Evolutionary conservation across 92 coral and sea anemone genomes (phyloP).

Genomic region (Palythoa caribaeorum): DNA sequence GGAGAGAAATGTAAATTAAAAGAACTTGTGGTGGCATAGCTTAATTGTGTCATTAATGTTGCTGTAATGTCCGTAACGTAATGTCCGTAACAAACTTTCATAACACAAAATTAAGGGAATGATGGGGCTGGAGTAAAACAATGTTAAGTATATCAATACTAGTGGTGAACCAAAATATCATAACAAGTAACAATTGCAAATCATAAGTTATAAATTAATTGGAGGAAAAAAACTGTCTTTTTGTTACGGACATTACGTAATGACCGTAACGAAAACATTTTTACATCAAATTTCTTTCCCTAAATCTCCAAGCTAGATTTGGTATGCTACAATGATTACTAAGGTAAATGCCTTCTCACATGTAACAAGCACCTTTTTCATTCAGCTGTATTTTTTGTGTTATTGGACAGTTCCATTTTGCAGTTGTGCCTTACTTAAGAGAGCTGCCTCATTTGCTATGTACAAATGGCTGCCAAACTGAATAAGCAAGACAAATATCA

Average conservation of each 20-base stretch:
- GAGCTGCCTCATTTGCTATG: conserved; percentile 14
- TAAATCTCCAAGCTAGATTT: neutral
- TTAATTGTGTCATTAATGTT: neutral
- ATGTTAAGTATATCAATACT: conserved; percentile 15
- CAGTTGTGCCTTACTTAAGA: neutral
- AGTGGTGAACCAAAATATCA: conserved; percentile 13
- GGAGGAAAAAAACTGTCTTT: neutral
- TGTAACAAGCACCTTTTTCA: neutral
- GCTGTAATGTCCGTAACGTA: conserved; percentile 34
- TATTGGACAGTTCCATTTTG: neutral
- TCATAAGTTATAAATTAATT: neutral
- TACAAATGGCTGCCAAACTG: neutral
- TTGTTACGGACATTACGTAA: conserved; percentile 5
- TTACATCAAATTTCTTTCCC: neutral
- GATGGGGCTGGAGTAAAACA: conserved; percentile 19
- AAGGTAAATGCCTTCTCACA: neutral
- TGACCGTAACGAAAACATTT: neutral
- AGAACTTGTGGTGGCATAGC: conserved; percentile 1
- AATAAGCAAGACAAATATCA: neutral
- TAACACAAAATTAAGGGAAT: neutral
- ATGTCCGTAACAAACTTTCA: conserved; percentile 27
- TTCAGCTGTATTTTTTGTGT: neutral
- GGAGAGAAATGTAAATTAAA: conserved; percentile 22
- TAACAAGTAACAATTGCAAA: conserved; percentile 6
- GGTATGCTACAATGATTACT: neutral